These are phyloP conservation scores for Tichodroma muraria DNA, from an alignment of 2,113 vertebrate species.

Conservation along the genomic window DNA sequence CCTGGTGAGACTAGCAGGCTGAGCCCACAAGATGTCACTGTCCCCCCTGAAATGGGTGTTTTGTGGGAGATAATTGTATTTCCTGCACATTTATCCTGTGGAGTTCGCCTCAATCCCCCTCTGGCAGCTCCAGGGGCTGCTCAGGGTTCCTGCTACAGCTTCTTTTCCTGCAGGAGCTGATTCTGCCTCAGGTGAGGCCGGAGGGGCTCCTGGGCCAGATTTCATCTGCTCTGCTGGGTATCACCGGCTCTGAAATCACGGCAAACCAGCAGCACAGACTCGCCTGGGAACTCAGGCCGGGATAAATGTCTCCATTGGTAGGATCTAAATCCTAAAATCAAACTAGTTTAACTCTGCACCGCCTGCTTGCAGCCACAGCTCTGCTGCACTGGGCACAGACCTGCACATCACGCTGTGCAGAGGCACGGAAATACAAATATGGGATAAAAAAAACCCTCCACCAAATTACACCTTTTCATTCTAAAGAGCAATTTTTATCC, in stretches of 20 bases:
- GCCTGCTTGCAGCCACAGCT: not conserved
- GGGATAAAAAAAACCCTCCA: too few species aligned
- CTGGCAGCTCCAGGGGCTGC: not conserved
- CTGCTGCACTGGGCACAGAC: not conserved
- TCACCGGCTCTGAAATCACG: not conserved
- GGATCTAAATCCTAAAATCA: not conserved
- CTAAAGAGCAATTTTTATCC: not conserved
- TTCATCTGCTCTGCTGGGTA: not conserved
- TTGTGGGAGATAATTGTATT: fast-evolving
- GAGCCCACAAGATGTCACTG: constrained; percentile 68
- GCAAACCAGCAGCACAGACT: not conserved
- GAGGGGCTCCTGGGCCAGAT: not conserved
- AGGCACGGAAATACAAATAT: not conserved
- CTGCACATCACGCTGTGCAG: not conserved
- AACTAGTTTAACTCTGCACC: fast-evolving
- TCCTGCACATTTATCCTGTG: fast-evolving
- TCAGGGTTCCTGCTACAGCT: not conserved
- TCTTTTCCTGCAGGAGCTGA: not conserved
- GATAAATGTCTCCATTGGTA: fast-evolving
- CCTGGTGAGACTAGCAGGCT: not conserved
- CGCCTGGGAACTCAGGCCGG: not conserved
- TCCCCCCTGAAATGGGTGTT: not conserved
- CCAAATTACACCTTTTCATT: not conserved
- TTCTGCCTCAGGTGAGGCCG: not conserved
- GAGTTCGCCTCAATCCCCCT: not conserved